Percentiles rank a stretch among this genome's conserved stretches.
Evolutionary conservation across 2,888 invertebrate species (phyloP).

Genomic region (Bimastos eiseni): DNA sequence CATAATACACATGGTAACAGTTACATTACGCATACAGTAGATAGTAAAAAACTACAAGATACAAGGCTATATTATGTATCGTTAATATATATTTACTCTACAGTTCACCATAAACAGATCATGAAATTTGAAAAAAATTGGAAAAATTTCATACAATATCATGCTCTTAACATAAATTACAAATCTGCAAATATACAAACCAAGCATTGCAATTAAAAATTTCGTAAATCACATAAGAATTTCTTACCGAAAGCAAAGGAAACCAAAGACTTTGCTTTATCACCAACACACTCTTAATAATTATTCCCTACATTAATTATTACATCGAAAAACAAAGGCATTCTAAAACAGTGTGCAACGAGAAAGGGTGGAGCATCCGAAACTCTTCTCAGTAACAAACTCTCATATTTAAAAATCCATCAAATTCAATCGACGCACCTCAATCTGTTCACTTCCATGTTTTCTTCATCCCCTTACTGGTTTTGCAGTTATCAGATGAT

Average conservation of each 20-base stretch:
- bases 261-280: not conserved
- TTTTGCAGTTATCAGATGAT: not conserved
- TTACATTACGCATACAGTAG: not conserved
- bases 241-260: not conserved
- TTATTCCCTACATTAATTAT: not conserved
- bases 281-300: not conserved
- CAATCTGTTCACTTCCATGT: not conserved
- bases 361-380: not conserved
- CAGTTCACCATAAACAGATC: not conserved
- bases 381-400: not conserved
- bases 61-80: not conserved
- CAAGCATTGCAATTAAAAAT: not conserved
- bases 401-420: not conserved
- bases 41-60: conserved; percentile 5
- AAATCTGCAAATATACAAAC: conserved; percentile 15
- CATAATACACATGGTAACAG: not conserved
- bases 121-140: conserved; percentile 10
- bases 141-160: conserved; percentile 10
- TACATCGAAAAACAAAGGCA: not conserved
- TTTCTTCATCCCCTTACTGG: not conserved
- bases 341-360: not conserved
- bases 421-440: not conserved
- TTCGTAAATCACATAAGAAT: not conserved
- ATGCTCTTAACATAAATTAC: conserved; percentile 23
- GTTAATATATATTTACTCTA: conserved; percentile 7